Evolutionary conservation across 2,113 vertebrate genomes (phyloP), one percentile per base, ranked within the genome.

Genomic region (Amblyopsis rosae): DNA sequence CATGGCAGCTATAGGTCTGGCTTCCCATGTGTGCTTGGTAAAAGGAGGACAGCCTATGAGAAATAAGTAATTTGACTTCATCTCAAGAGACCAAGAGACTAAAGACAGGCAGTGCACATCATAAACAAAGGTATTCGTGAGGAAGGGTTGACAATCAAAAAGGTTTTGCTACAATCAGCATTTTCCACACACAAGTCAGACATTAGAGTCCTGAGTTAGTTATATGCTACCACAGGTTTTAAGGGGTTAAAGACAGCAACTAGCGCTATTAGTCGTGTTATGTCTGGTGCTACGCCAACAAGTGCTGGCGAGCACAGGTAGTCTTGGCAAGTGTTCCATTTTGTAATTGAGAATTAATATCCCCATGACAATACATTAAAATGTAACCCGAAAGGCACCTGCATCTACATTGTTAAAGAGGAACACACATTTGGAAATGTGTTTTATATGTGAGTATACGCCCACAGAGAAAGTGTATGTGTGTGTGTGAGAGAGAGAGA

Each of bases 11-110:
- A 84, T 84, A 77, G 70, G 73, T 67, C 55, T 62, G 46, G 68
- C 68, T 75, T 72, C 75, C 64, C 84, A 90, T 90, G 82, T 91
- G 83, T 60, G 62, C 47, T 51, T 68, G 56, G 81, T 89, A 90
- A 88, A 67, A 76, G 60, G 53, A 79, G 56, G 79, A 85, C 78
- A 77, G 57, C 66, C 74, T 70, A 51, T 70, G 73, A 88, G 72
- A 85, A 85, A 90, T 81, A 62, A 73, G 61, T 75, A 60, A 70
- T 82, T 74, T 77, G 85, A 72, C 35, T 45, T 76, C 74, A 82
- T 81, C 73, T 60, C 56, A 54, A 73, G 59, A 79, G 81, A 67
- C 68, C 26, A 26, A 26, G 26, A 73, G 65, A 76, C 65, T 35
- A 59, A 56, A 72, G 77, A 79, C 67, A 69, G 15, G 53, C 66